Evolutionary conservation across 2,888 invertebrate species (phyloP), one percentile per base, ranked within the genome.

Genomic region (Euspilapteryx auroguttella): DNA sequence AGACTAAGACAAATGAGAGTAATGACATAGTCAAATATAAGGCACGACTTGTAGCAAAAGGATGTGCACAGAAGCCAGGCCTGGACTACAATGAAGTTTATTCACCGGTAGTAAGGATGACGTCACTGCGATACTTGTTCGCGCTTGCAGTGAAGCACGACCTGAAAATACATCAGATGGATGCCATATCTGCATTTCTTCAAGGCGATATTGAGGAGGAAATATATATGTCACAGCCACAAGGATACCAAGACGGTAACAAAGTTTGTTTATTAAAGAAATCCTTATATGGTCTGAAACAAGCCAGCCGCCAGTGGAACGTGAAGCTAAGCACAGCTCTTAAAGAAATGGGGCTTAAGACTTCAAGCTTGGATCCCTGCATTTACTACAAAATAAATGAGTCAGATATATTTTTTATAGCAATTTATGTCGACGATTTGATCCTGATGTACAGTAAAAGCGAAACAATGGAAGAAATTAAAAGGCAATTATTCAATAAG

Each of bases 11-110:
- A 9, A 25, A 38, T 32, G 29, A 28, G 10, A 28, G 36, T 25
- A 42, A 42, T 10, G 9, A 32, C 25, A 14, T 42, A 21, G 24
- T 32, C n/a, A n/a, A n/a, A n/a, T n/a, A n/a, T n/a, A n/a, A n/a
- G n/a, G n/a, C n/a, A n/a, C n/a, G n/a, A n/a, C 21, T 33, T 4
- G 33, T 33, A 10, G 14, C 17, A 7, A 33, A 33, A 24, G 33
- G 27, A 5, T 33, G 21, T 29, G 20, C 17, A 13, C 31, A 33
- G 21, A 21, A 3, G 2, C 14, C 21, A 14, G 31, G 24, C 4
- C 13, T 30, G 3, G 31, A 31, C 12, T 27, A 31, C 14, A 17
- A 27, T 21, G 30, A 30, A 15, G 10, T 26, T n/a, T 31, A 30
- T 31, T 23, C 30, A 20, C 27, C 30, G 2, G 33, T 33, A 2